Percentiles rank a stretch among this genome's conserved stretches.
phyloP scores from a whole-genome alignment of 2,888 invertebrate genomes.

The Drosophila meridiana region DNA sequence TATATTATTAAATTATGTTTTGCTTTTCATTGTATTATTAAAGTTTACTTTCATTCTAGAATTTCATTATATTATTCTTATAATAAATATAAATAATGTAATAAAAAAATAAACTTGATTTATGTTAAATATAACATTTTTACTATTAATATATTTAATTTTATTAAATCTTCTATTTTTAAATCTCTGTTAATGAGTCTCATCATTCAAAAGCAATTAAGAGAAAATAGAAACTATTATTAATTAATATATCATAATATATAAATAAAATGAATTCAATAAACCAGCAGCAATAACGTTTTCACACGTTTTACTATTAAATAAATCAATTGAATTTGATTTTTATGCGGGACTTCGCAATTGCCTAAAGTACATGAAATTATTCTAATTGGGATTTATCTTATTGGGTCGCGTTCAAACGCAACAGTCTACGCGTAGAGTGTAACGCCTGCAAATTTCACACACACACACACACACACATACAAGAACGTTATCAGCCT shows the following conservation, averaged over 20 bases:
- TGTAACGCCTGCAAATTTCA: conserved; percentile 21
- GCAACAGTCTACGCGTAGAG: conserved; percentile 21
- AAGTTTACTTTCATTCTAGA: no score
- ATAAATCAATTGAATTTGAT: not conserved
- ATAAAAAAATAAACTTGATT: no score
- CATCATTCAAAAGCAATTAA: not conserved
- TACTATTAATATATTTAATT: no score
- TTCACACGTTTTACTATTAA: not conserved
- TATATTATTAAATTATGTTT: no score
- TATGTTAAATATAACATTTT: no score
- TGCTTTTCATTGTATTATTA: no score
- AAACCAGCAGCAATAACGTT: not conserved
- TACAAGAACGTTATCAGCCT: conserved; percentile 17
- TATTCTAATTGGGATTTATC: conserved; percentile 37
- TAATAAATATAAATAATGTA: no score
- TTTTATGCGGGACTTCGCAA: conserved; percentile 22
- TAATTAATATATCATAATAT: not conserved
- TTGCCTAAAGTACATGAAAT: conserved; percentile 1
- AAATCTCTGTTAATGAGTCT: no score
- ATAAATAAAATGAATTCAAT: not conserved
- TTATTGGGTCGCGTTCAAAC: conserved; percentile 52
- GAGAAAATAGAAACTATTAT: not conserved
- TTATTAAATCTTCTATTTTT: no score
- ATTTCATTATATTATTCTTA: no score
- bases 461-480: not conserved